phyloP scores from a whole-genome alignment of 2,113 vertebrate genomes.

The Terrapene triunguis region DNA sequence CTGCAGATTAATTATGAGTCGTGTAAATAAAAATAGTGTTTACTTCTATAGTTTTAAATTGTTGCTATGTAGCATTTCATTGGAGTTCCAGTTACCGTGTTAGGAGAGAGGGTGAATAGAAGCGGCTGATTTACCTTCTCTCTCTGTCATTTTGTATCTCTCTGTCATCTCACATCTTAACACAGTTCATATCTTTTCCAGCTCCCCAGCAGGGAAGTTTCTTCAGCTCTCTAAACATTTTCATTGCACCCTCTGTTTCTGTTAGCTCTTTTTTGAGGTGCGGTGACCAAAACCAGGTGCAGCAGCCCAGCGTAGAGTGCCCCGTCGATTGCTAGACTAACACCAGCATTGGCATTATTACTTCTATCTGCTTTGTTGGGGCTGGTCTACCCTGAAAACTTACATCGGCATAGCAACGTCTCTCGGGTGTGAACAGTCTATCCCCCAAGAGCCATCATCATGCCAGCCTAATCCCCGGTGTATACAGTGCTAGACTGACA shows the following conservation, averaged over 20 bases:
- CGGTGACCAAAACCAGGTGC: background rate
- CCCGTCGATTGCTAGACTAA: background rate
- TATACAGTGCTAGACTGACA: too few relatives aligned
- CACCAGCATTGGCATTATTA: background rate
- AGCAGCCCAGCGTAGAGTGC: background rate
- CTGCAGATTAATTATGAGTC: accelerated
- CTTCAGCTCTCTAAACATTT: background rate
- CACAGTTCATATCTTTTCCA: background rate
- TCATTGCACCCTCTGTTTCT: background rate
- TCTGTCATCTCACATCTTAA: accelerated
- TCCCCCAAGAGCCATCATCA: too few relatives aligned
- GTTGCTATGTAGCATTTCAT: background rate
- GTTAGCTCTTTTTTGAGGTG: background rate
- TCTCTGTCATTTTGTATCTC: accelerated
- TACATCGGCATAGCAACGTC: too few relatives aligned
- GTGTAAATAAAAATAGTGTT: too few relatives aligned
- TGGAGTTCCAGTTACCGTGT: too few relatives aligned
- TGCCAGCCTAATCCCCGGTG: too few relatives aligned
- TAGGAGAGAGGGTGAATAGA: background rate
- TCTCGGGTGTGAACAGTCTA: too few relatives aligned
- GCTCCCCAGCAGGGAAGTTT: background rate
- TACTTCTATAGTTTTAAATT: too few relatives aligned
- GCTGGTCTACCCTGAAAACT: too few relatives aligned
- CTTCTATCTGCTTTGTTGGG: background rate
- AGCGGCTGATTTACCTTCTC: background rate